phyloP scores from a whole-genome alignment of 2,888 invertebrate genomes.

The Boloria euphrosyne region DNA sequence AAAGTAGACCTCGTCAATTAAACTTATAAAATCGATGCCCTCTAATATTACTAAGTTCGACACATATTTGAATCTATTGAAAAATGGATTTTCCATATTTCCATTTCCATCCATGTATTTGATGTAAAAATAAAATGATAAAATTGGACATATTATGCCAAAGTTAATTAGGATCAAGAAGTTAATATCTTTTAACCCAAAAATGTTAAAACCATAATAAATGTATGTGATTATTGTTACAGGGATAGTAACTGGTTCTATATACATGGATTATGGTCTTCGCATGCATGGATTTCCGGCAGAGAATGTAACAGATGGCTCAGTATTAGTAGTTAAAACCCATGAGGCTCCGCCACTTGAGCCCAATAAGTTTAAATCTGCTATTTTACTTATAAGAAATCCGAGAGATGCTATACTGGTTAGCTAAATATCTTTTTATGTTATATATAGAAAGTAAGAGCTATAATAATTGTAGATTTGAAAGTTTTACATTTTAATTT shows the following conservation, averaged over 20 bases:
- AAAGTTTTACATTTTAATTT: too few relatives aligned
- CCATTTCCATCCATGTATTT: too few relatives aligned
- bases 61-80: too few relatives aligned
- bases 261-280: constrained; percentile 91
- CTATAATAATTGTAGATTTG: neutral
- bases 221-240: constrained; percentile 42
- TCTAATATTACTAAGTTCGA: too few relatives aligned
- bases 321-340: constrained; percentile 90
- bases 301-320: constrained; percentile 88
- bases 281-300: constrained; percentile 90
- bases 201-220: too few relatives aligned
- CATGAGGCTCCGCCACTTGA: constrained; percentile 87
- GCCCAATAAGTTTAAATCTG: constrained; percentile 83
- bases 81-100: too few relatives aligned
- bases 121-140: too few relatives aligned
- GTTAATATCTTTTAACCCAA: too few relatives aligned
- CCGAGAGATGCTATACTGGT: constrained; percentile 87
- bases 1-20: neutral
- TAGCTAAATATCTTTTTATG: constrained; percentile 25
- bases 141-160: too few relatives aligned
- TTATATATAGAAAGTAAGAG: neutral
- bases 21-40: too few relatives aligned
- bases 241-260: constrained; percentile 90
- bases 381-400: constrained; percentile 86
- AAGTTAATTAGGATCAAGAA: too few relatives aligned